phyloP scores from a whole-genome alignment of 2,888 invertebrate species.

The Hydroisotoma schaefferi region DNA sequence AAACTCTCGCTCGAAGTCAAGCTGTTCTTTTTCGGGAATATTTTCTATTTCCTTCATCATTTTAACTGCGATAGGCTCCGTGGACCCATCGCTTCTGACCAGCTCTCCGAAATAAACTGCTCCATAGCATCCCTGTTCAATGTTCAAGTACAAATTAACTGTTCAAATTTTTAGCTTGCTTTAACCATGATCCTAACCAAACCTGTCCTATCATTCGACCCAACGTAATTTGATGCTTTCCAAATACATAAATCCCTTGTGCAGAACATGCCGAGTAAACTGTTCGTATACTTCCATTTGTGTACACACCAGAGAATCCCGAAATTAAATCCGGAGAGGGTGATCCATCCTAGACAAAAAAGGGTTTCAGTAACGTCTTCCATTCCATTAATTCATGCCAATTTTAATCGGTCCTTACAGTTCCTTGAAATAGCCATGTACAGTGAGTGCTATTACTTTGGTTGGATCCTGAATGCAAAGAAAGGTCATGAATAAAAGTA shows the following conservation, averaged over 20 bases:
- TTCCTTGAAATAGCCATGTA: slow-evolving; percentile 45
- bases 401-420: slow-evolving; percentile 26
- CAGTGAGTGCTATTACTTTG: slow-evolving; percentile 43
- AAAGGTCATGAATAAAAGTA: slow-evolving; percentile 47
- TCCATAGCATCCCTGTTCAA: slow-evolving; percentile 73
- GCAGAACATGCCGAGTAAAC: slow-evolving; percentile 46
- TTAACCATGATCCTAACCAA: slow-evolving; percentile 20
- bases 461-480: slow-evolving; percentile 45
- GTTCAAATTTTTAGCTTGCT: neutral
- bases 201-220: slow-evolving; percentile 63
- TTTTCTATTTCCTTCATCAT: slow-evolving; percentile 59
- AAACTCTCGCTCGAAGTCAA: slow-evolving; percentile 80
- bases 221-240: slow-evolving; percentile 60
- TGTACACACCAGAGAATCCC: slow-evolving; percentile 44
- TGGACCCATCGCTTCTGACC: slow-evolving; percentile 47
- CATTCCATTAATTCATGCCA: neutral
- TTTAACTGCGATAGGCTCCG: slow-evolving; percentile 48
- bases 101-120: slow-evolving; percentile 71
- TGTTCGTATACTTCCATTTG: slow-evolving; percentile 45
- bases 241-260: slow-evolving; percentile 49
- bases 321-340: slow-evolving; percentile 48
- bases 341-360: slow-evolving; percentile 28
- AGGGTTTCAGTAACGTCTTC: neutral
- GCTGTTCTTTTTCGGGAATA: slow-evolving; percentile 53
- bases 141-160: neutral